phyloP scores from a whole-genome alignment of 2,797 vertebrate species.

The Sarcophilus harrisii region DNA sequence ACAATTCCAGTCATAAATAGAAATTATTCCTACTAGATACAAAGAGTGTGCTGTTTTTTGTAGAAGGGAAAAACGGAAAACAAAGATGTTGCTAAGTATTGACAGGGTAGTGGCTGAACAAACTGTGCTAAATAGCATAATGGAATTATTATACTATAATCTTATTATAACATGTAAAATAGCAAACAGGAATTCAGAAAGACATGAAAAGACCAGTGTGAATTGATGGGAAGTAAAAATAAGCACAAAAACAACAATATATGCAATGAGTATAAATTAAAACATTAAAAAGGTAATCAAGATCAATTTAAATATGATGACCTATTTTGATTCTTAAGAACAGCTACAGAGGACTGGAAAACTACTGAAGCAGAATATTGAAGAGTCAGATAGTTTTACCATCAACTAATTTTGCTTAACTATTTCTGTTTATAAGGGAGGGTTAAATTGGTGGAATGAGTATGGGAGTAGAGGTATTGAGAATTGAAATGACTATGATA shows the following conservation, averaged over 20 bases:
- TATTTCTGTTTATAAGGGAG: neutral
- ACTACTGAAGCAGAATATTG: neutral
- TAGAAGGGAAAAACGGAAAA: neutral
- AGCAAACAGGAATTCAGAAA: neutral
- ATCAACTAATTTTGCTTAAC: neutral
- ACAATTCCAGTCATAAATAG: neutral
- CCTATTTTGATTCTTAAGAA: neutral
- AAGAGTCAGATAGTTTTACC: neutral
- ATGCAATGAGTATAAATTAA: neutral
- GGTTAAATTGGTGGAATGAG: too few relatives aligned
- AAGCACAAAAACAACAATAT: neutral
- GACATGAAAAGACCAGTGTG: neutral
- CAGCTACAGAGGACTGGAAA: neutral
- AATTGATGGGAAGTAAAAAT: neutral
- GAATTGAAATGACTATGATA: neutral
- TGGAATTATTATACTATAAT: neutral
- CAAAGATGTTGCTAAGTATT: neutral
- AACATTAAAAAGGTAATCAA: neutral
- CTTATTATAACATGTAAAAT: neutral
- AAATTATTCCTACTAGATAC: neutral
- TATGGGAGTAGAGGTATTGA: neutral
- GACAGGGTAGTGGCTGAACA: neutral
- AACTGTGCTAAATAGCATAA: neutral
- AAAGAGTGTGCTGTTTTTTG: neutral
- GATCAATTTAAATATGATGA: neutral